phyloP scores from a whole-genome alignment of 2,888 invertebrate species.

The Steinernema scapterisci region DNA sequence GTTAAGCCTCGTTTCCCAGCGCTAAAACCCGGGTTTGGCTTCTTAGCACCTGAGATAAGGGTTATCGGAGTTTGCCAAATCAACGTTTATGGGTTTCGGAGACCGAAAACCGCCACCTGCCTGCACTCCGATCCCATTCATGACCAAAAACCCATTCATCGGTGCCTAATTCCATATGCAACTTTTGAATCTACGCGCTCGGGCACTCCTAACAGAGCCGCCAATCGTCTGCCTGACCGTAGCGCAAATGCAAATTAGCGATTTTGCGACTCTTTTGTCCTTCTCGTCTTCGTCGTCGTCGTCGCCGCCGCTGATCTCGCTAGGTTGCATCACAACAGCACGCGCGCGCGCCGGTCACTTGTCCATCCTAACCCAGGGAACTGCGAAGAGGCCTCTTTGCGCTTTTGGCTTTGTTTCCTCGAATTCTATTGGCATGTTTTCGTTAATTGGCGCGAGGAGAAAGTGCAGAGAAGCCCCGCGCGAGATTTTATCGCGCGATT shows the following conservation, averaged over 20 bases:
- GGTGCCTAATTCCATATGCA: neutral
- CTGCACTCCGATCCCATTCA: no score
- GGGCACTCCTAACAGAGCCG: no score
- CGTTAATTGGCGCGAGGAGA: neutral
- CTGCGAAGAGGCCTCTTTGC: slow-evolving; percentile 28
- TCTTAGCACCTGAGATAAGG: no score
- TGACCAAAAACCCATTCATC: no score
- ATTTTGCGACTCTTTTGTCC: neutral
- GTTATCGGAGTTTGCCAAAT: no score
- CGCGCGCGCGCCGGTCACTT: neutral
- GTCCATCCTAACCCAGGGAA: no score
- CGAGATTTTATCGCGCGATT: slow-evolving; percentile 1
- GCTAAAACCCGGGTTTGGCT: no score
- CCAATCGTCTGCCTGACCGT: neutral
- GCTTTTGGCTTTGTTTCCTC: slow-evolving; percentile 11
- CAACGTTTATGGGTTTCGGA: no score
- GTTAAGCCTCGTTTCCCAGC: no score
- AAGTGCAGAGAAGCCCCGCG: neutral
- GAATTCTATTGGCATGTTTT: slow-evolving; percentile 3
- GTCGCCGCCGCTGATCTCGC: neutral
- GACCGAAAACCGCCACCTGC: no score
- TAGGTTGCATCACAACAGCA: slow-evolving; percentile 1
- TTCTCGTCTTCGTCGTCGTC: no score
- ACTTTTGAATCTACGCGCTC: slow-evolving; percentile 4
- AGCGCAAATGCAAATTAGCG: neutral